These are phyloP conservation scores for Diadegma fenestrale DNA, from an alignment of 2,888 invertebrate genomes.

Conservation along the genomic window DNA sequence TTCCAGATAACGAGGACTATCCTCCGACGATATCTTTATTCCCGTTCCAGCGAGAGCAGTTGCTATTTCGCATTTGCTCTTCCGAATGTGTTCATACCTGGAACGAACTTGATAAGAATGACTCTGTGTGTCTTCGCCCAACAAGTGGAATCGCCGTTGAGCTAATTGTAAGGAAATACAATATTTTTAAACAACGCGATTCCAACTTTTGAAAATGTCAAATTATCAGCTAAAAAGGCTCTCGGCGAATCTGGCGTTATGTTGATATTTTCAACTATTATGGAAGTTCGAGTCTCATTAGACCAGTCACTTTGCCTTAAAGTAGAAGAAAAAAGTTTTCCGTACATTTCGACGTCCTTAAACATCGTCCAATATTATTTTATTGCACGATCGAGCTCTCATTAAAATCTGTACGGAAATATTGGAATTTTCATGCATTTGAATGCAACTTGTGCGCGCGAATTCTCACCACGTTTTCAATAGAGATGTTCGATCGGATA, in stretches of 20 bases:
- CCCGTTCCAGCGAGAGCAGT: conserved; percentile 6
- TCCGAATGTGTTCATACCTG: conserved; percentile 23
- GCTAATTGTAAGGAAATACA: too few relatives aligned
- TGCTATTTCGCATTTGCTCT: conserved; percentile 43
- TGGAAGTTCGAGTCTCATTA: too few relatives aligned
- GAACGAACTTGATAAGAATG: conserved; percentile 7
- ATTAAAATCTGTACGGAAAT: background rate
- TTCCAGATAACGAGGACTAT: conserved; percentile 51
- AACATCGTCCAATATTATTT: background rate
- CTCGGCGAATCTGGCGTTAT: too few relatives aligned
- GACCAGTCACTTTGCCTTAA: background rate
- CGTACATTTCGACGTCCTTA: background rate
- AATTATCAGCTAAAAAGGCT: too few relatives aligned
- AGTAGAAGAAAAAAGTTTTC: background rate
- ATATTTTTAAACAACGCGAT: too few relatives aligned
- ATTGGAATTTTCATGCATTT: background rate
- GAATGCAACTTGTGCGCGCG: background rate
- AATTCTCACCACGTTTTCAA: background rate
- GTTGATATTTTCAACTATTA: too few relatives aligned
- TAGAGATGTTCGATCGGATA: background rate
- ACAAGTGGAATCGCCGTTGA: background rate
- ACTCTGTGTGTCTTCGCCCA: background rate
- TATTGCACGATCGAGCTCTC: background rate
- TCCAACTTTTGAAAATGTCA: too few relatives aligned
- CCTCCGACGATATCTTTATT: conserved; percentile 28